Base-by-base conservation (phyloP, 2,888 invertebrate genomes). In the Lasioglossum calceatum region DNA sequence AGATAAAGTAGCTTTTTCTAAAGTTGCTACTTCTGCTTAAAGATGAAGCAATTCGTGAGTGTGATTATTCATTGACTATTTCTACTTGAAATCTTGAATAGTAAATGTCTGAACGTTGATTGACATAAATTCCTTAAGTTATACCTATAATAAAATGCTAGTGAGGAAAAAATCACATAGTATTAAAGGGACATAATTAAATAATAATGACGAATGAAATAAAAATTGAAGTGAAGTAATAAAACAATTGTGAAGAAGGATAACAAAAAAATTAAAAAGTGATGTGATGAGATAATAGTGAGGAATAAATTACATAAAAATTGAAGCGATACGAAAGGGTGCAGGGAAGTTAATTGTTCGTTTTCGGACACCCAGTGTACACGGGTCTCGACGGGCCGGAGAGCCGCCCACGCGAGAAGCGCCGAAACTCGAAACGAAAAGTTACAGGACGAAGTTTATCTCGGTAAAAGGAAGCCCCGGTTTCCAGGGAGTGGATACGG, bases 391-490 rank as follows among this genome's bases (percentile, higher is more conserved):
- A n/a, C 5, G n/a, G 44, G 12, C 42, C 42, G 23, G 32, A n/a
- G n/a, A 12, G 14, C 71, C 71, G 44, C 14, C 2, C 5, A 14
- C 14, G 71, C 23, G 70, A 39, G 39, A 42, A 44, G 44, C n/a
- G 23, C 14, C 71, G 42, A 27, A 72, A 72, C 44, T 44, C 23
- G 27, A 44, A 72, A n/a, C 71, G 71, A 72, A 72, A 44, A 44
- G 71, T 72, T 72, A 72, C 71, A 27, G 64, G 32, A 64, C n/a
- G 77, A 77, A 77, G 77, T 42, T 64, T 61, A 64, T 67, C 3
- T n/a, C 19, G 16, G 7, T 32, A 67, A 67, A 67, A n/a, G 32
- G 32, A 47, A 44, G 64, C 44, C 36, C 44, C 32, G 42, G 19
- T 44, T 61, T 12, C 70, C 39, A 42, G 44, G 23, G 44, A 39